Evolutionary conservation across 2,113 vertebrate species (phyloP).

Genomic region (Tetrao urogallus): DNA sequence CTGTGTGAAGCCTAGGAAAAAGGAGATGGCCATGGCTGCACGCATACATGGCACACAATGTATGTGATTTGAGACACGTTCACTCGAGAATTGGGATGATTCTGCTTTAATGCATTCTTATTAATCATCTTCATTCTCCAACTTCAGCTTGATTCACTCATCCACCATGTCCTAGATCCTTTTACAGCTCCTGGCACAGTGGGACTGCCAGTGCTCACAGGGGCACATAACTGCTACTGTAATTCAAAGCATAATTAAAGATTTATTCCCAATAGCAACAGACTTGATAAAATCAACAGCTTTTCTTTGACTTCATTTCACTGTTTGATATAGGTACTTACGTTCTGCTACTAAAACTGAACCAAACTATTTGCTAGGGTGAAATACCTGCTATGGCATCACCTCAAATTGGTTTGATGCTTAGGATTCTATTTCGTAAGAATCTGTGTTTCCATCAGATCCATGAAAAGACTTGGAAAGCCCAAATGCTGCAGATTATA

Average conservation of each 20-base stretch:
- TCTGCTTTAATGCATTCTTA: not conserved
- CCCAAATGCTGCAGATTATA: not conserved
- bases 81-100: not conserved
- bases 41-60: fast-evolving
- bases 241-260: slow-evolving; percentile 54
- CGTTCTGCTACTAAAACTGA: not conserved
- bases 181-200: not conserved
- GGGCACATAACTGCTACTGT: not conserved
- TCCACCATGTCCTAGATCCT: not conserved
- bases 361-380: not conserved
- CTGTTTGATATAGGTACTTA: slow-evolving; percentile 18
- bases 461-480: not conserved
- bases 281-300: slow-evolving; percentile 28
- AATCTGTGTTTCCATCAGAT: not conserved
- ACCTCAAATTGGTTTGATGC: not conserved
- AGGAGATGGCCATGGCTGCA: not conserved
- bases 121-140: not conserved
- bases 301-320: slow-evolving; percentile 58
- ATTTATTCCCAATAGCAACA: slow-evolving; percentile 2
- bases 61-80: not conserved
- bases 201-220: not conserved
- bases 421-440: not conserved
- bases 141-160: not conserved
- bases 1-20: not conserved
- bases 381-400: not conserved